Base-by-base conservation (phyloP, 92 coral and sea anemone genomes). In the Diadumene lineata region DNA sequence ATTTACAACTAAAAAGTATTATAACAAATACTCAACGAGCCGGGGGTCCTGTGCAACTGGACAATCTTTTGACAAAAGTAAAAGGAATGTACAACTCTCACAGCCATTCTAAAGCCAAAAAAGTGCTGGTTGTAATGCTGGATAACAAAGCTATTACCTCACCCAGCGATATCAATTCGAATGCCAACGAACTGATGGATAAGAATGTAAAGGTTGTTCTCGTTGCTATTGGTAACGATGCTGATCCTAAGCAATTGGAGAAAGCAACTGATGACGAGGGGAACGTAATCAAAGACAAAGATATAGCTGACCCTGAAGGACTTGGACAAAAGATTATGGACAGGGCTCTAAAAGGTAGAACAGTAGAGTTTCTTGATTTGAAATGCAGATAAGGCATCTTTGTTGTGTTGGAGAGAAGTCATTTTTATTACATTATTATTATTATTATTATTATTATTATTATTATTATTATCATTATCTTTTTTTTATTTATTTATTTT, bases 151-250 rank as follows among this genome's bases (percentile, higher is more conserved):
- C 86, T 33, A 81, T 60, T 71, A 69, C 75, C 34, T 70, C 83
- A 19, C 62, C 83, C 26, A 79, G 78, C 34, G 86, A 73, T 57
- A 51, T 80, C 38, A 73, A 76, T 28, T 72, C 74, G 25, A 77
- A 80, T 21, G 88, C 85, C 8, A 64, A 76, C 17, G 70, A 62
- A 60, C 72, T 89, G 69, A 71, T 66, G 4, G 81, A 74, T 4
- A 82, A 68, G 24, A 92, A 83, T 43, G 85, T 90, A 57, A 75
- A 73, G 76, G 81, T 90, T 13, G 70, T 86, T 30, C 84, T 82
- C 23, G 89, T 90, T 33, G 90, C 87, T 43, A 44, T 90, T 24
- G 92, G 96, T 50, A 32, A 75, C 43, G 79, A 76, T n/a, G 81
- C 77, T 0, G 89, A 80, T 56, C 63, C 75, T 34, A 50, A 38